Evolutionary conservation across 2,797 vertebrate genomes (phyloP).

Genomic region (Anisognathus igniventris): DNA sequence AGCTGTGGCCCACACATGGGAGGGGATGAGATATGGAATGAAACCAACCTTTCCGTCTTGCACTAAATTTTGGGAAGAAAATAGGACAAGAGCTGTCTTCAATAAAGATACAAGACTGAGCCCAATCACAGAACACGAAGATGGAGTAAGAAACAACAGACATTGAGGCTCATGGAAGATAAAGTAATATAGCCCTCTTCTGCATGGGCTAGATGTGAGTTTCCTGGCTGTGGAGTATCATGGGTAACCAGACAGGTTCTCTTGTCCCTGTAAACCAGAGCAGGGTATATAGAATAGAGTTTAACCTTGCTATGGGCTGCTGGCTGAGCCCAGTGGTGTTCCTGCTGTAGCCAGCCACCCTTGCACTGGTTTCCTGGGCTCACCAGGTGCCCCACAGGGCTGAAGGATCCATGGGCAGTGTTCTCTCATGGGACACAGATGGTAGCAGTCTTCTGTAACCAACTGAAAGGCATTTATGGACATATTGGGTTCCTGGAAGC

Average conservation of each 20-base stretch:
- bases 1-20: background rate
- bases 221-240: background rate
- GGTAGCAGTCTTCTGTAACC: background rate
- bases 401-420: background rate
- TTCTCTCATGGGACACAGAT: background rate
- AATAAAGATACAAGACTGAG: background rate
- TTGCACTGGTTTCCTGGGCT: background rate
- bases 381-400: fast-evolving
- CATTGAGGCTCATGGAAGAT: background rate
- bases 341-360: background rate
- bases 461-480: background rate
- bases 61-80: background rate
- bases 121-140: background rate
- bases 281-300: background rate
- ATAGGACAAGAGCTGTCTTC: background rate
- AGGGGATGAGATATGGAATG: fast-evolving
- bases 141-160: background rate
- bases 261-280: background rate
- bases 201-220: background rate
- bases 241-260: background rate
- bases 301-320: fast-evolving
- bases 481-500: background rate
- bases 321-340: background rate
- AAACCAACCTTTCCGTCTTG: background rate
- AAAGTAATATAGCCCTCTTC: background rate